Evolutionary conservation across 2,888 invertebrate species (phyloP).

Genomic region (Diadromus collaris): DNA sequence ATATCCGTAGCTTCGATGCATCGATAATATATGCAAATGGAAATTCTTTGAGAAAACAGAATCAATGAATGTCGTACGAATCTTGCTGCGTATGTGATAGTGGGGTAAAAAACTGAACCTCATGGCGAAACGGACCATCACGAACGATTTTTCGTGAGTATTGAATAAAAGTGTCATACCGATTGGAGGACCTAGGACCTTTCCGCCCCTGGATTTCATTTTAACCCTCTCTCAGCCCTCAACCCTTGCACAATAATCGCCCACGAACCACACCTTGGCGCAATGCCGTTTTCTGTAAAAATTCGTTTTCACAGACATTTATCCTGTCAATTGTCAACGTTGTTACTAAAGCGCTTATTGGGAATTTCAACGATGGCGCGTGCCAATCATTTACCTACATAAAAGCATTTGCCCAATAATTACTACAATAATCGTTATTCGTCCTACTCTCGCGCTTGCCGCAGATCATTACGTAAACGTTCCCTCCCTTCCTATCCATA

Average conservation of each 20-base stretch:
- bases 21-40: neutral
- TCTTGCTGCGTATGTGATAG: neutral
- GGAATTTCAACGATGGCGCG: slow-evolving; percentile 2
- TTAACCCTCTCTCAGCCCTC: too few species aligned
- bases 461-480: slow-evolving; percentile 48
- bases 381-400: slow-evolving; percentile 16
- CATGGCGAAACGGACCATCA: too few species aligned
- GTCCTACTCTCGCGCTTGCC: slow-evolving; percentile 16
- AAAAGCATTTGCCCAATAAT: slow-evolving; percentile 23
- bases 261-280: neutral
- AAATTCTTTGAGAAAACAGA: slow-evolving; percentile 9
- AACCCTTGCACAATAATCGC: too few species aligned
- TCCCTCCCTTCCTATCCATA: slow-evolving; percentile 16
- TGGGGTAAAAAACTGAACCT: too few species aligned
- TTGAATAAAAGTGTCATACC: too few species aligned
- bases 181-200: too few species aligned
- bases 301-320: neutral
- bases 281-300: neutral
- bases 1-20: neutral
- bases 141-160: too few species aligned
- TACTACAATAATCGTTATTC: slow-evolving; percentile 27
- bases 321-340: neutral
- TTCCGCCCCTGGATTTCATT: too few species aligned
- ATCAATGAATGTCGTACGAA: slow-evolving; percentile 18
- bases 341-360: neutral